A percentile compares a stretch with the other conserved stretches of the same genome.
phyloP scores from a whole-genome alignment of 2,888 invertebrate genomes.

The Gerris lacustris region DNA sequence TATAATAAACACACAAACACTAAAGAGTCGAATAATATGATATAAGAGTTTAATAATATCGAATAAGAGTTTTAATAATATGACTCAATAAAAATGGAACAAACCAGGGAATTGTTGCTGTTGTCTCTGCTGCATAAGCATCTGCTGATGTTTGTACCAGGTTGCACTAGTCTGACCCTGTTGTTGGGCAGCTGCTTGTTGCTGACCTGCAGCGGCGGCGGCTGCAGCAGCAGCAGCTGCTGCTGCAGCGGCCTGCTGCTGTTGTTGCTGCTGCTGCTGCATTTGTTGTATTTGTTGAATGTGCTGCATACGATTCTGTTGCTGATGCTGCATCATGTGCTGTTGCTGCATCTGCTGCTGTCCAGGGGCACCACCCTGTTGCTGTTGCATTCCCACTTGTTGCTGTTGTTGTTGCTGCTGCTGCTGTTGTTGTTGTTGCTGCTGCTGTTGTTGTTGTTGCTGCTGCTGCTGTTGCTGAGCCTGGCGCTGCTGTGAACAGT shows the following conservation, averaged over 20 bases:
- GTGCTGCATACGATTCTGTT: slow-evolving; percentile 34
- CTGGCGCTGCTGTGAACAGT: not conserved
- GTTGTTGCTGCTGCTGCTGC: slow-evolving; percentile 41
- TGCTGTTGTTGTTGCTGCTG: slow-evolving; percentile 32
- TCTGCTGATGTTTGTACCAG: slow-evolving; percentile 32
- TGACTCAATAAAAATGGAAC: not conserved
- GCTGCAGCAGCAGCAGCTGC: slow-evolving; percentile 42
- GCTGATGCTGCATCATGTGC: slow-evolving; percentile 36
- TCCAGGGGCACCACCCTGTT: slow-evolving; percentile 25
- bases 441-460: slow-evolving; percentile 36
- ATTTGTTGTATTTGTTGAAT: slow-evolving; percentile 38
- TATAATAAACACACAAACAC: not conserved
- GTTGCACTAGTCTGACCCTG: slow-evolving; percentile 33
- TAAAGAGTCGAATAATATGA: not conserved
- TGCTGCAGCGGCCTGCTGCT: slow-evolving; percentile 45
- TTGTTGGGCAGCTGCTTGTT: slow-evolving; percentile 30
- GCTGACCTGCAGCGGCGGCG: slow-evolving; percentile 33
- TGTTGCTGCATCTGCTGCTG: slow-evolving; percentile 33
- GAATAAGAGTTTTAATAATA: not conserved
- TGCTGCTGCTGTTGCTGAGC: slow-evolving; percentile 14
- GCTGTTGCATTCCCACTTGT: slow-evolving; percentile 31
- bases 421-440: slow-evolving; percentile 33
- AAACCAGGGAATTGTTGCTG: slow-evolving; percentile 33
- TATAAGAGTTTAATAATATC: not conserved
- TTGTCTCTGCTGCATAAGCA: slow-evolving; percentile 35